Base-by-base conservation (phyloP, 1,140 invertebrate species). In the Euura saliciscinereae region DNA sequence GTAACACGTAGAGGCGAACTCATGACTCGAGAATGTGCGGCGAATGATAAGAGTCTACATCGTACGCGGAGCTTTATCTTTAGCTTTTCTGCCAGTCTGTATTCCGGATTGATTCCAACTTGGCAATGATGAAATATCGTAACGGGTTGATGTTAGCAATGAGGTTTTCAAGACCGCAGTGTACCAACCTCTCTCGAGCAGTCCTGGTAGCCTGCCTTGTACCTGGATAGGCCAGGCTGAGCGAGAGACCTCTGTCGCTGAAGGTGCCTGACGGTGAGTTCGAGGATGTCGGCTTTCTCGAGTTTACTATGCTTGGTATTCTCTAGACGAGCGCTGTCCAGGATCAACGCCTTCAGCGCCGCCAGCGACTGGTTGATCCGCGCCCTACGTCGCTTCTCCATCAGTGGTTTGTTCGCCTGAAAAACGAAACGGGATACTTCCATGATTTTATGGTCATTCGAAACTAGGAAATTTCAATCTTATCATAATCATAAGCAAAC, bases 221-320 rank as follows among this genome's bases (percentile, higher is more conserved):
- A 92, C 89, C 90, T 90, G 70, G 88, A 88, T 4, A 89, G 76
- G 13, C 87, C 87, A 51, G 90, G 89, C 76, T 91, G 89, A 70
- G 90, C 90, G 2, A 92, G 84, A 76, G 90, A 91, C 76, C 92
- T 90, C 80, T 93, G 92, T 74, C 92, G 86, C 79, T 95, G 94
- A 71, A 98, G 90, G 84, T 97, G 94, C 76, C 95, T 90, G 11
- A 98, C 96, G 1, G 96, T 97, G 84, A 98, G 89, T 84, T 98
- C 96, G 66, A 98, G 87, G 77, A 98, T 97, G 85, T 98, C 96
- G 11, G 96, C 96, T 86, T 98, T 98, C 86, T 98, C 96, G 77
- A 98, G 87, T 86, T 94, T 94, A 64, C 93, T 93, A 81, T 94
- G 92, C 80, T 93, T 93, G 65, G 90, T 91, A 82, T 91, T 93